Percentiles rank a stretch among this genome's conserved stretches.
Conservation (phyloP, 2,797 vertebrate genomes). For the Intellagama lesueurii region DNA sequence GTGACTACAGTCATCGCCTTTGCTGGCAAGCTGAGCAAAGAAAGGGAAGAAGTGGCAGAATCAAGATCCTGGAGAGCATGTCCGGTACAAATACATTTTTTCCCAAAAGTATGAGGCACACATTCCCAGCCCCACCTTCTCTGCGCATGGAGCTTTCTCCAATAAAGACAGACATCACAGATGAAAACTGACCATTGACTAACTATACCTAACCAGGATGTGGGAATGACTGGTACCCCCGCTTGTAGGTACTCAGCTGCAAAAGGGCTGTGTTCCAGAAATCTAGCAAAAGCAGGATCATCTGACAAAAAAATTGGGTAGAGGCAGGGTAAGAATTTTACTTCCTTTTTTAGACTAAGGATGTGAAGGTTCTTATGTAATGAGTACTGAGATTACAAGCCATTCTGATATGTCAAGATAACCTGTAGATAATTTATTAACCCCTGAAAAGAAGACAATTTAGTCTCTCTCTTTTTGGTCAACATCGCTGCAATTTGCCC, state of each 20-base stretch:
- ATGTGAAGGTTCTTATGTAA: too few species aligned
- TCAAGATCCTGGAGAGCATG: neutral
- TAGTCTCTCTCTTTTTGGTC: too few species aligned
- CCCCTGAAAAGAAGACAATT: too few species aligned
- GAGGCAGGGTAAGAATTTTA: neutral
- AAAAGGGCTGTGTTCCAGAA: neutral
- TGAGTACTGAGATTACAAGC: too few species aligned
- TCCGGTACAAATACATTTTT: neutral
- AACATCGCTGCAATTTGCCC: too few species aligned
- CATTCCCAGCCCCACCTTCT: neutral
- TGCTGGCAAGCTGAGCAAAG: neutral
- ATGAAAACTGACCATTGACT: neutral
- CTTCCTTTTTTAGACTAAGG: neutral
- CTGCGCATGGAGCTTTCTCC: neutral
- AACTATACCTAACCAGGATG: neutral
- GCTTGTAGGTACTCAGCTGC: neutral
- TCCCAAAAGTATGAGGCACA: neutral
- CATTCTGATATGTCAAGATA: too few species aligned
- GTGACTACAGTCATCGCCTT: neutral
- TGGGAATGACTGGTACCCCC: too few species aligned
- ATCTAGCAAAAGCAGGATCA: neutral
- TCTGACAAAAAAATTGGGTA: neutral
- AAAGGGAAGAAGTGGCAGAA: neutral
- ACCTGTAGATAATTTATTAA: too few species aligned
- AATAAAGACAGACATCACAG: neutral